These are phyloP conservation scores for Mormyrops boulengeri DNA, from an alignment of 2,797 vertebrate genomes.

Conservation along the genomic window DNA sequence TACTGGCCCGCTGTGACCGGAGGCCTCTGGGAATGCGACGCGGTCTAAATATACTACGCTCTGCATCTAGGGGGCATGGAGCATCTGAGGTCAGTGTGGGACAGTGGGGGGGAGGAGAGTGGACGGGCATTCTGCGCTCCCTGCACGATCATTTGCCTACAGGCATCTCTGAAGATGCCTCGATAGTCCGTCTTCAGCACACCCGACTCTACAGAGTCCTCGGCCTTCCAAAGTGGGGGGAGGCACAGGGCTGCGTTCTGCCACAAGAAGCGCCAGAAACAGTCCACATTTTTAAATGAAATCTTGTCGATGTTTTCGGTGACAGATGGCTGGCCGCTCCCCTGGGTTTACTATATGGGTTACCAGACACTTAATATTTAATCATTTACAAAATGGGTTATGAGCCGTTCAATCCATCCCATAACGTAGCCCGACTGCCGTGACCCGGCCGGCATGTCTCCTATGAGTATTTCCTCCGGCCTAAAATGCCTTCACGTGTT, in stretches of 20 bases:
- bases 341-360: constrained; percentile 2
- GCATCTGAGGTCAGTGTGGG: constrained; percentile 16
- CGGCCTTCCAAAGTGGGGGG: background rate
- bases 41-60: constrained; percentile 24
- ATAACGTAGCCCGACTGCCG: background rate
- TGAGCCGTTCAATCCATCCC: background rate
- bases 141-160: background rate
- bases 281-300: background rate
- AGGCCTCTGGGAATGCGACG: constrained; percentile 15
- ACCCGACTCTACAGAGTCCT: background rate
- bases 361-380: constrained; percentile 13
- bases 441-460: background rate
- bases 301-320: background rate
- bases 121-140: constrained; percentile 13
- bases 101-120: background rate
- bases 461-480: background rate
- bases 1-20: background rate
- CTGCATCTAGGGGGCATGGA: background rate
- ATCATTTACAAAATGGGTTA: constrained; percentile 6
- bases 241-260: background rate
- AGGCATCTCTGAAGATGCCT: background rate
- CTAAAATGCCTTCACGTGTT: background rate
- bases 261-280: background rate
- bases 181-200: background rate
- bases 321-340: constrained; percentile 1